Base-by-base conservation (phyloP, 2,888 invertebrate species). In the Teleogryllus oceanicus region DNA sequence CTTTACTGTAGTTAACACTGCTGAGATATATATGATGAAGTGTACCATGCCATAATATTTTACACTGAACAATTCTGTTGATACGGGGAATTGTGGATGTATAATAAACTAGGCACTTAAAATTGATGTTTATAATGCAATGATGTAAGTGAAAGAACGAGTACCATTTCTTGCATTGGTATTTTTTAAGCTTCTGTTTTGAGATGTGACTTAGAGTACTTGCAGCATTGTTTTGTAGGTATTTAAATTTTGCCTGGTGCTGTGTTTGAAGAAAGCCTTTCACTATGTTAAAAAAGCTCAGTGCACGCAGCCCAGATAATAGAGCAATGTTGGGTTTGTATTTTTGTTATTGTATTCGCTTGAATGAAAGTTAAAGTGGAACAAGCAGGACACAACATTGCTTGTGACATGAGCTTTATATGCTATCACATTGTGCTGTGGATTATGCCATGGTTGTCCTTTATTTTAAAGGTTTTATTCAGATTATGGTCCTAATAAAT, bases 401-500 rank as follows among this genome's bases (percentile, higher is more conserved):
- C n/a, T 50, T 21, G 77, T 50, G 77, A 21, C 77, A 77, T 49
- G n/a, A 37, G 77, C 77, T 77, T 77, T 77, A n/a, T 49, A n/a
- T 49, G 77, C n/a, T 21, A 77, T 49, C 49, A 49, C 77, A 37
- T 77, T 50, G n/a, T 49, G 24, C 50, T 49, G 49, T 50, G 37
- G 49, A 49, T n/a, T 77, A 49, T 75, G 75, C 75, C 24, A 24
- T 77, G 77, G 37, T 77, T 49, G 77, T 77, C 77, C 77, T 77
- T 77, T 77, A 77, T 77, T 75, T n/a, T n/a, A n/a, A n/a, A n/a
- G n/a, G n/a, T n/a, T n/a, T n/a, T n/a, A n/a, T 81, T 79, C 49
- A 77, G 75, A 79, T 49, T 75, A 79, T 80, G 80, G 77, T 77
- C 80, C 78, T 50, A 81, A 81, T 79, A 79, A 80, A 81, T 79